phyloP scores from a whole-genome alignment of 2,888 invertebrate species.

The Nomada fucata region DNA sequence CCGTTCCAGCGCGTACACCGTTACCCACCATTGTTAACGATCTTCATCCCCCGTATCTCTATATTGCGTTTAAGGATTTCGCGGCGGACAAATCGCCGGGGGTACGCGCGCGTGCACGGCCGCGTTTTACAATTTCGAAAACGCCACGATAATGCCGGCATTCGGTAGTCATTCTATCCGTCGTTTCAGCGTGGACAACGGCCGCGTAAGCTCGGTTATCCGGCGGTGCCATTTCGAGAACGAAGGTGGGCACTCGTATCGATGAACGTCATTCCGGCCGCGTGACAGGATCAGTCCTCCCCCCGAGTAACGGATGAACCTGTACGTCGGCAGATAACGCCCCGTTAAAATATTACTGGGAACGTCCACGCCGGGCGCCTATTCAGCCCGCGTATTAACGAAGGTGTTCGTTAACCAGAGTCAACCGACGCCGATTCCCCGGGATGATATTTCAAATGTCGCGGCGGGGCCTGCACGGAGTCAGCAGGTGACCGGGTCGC shows the following conservation, averaged over 20 bases:
- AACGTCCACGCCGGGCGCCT: slow-evolving; percentile 52
- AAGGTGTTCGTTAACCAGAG: slow-evolving; percentile 23
- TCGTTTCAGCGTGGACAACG: slow-evolving; percentile 25
- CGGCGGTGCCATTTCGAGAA: slow-evolving; percentile 58
- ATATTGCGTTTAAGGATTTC: slow-evolving; percentile 56
- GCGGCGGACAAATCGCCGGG: slow-evolving; percentile 31
- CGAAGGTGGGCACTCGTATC: slow-evolving; percentile 62
- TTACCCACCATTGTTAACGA: slow-evolving; percentile 17
- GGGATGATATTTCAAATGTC: slow-evolving; percentile 48
- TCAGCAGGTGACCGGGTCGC: slow-evolving; percentile 4
- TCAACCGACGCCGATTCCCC: slow-evolving; percentile 6
- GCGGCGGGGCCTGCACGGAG: background rate
- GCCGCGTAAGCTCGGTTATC: slow-evolving; percentile 56
- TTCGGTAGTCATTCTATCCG: slow-evolving; percentile 47
- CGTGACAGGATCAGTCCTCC: slow-evolving; percentile 65
- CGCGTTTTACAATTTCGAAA: slow-evolving; percentile 58
- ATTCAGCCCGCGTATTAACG: slow-evolving; percentile 42
- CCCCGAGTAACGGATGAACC: slow-evolving; percentile 68
- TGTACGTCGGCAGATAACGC: slow-evolving; percentile 67
- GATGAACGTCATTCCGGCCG: slow-evolving; percentile 63
- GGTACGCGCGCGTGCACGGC: background rate
- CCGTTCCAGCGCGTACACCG: background rate
- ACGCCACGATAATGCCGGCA: slow-evolving; percentile 51
- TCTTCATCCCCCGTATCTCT: slow-evolving; percentile 49
- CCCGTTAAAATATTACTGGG: slow-evolving; percentile 68